Conservation (phyloP, 2,888 invertebrate species). For the Oasisia sp. region DNA sequence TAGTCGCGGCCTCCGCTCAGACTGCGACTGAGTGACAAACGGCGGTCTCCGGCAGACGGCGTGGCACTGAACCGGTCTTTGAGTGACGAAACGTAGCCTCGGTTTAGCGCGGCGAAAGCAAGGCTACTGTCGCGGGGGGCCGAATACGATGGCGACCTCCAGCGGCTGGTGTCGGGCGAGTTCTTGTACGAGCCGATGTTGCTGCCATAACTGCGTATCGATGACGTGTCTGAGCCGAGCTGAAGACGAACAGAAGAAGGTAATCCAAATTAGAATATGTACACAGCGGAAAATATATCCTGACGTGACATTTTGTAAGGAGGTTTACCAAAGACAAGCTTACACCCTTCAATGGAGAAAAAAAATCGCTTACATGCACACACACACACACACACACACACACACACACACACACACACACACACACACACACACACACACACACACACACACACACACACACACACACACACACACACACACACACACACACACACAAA, state of each 20-base stretch:
- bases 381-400: too few species aligned
- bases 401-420: too few species aligned
- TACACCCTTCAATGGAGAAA: too few species aligned
- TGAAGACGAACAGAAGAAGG: neutral
- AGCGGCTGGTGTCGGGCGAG: neutral
- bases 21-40: neutral
- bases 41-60: neutral
- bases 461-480: too few species aligned
- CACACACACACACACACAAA: too few species aligned
- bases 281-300: too few species aligned
- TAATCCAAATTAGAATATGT: too few species aligned
- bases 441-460: too few species aligned
- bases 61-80: constrained; percentile 28
- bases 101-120: constrained; percentile 25
- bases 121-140: constrained; percentile 29
- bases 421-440: too few species aligned
- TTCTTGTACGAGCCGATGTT: constrained; percentile 6
- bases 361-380: too few species aligned
- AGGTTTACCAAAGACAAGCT: too few species aligned
- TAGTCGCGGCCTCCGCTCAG: neutral
- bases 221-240: constrained; percentile 11
- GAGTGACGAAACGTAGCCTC: constrained; percentile 31
- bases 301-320: too few species aligned
- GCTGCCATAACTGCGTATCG: constrained; percentile 3
- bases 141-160: neutral